A percentile compares a stretch with the other conserved stretches of the same genome.
These are phyloP conservation scores for Actinemys pallida DNA, from an alignment of 2,113 vertebrate species.

Conservation along the genomic window DNA sequence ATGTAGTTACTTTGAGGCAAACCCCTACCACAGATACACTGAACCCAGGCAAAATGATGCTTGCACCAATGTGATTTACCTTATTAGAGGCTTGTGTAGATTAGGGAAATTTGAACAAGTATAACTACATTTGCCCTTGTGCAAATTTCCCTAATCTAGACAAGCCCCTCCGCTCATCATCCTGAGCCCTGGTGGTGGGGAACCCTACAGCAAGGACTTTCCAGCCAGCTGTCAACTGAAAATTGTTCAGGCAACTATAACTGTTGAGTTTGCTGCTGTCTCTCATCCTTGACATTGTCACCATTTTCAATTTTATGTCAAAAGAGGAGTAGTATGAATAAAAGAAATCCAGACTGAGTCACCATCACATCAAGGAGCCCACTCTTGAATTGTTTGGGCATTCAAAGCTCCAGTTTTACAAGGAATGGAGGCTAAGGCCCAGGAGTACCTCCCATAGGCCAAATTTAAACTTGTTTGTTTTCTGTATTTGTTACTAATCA, in stretches of 20 bases:
- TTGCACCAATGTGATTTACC: background rate
- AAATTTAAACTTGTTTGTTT: background rate
- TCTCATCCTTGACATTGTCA: background rate
- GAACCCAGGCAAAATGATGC: background rate
- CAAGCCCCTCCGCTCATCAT: background rate
- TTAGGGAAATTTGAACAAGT: background rate
- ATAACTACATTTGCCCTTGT: background rate
- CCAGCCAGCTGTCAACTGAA: background rate
- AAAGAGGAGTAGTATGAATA: background rate
- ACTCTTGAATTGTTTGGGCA: rapidly evolving
- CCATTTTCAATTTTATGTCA: background rate
- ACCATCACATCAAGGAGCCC: background rate
- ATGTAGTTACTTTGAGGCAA: background rate
- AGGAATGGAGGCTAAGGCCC: background rate
- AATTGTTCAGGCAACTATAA: background rate
- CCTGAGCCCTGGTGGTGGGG: background rate
- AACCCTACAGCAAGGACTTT: background rate
- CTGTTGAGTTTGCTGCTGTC: background rate
- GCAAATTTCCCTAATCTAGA: background rate
- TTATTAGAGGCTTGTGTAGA: background rate
- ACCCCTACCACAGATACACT: background rate
- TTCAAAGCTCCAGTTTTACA: background rate
- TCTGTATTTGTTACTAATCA: background rate
- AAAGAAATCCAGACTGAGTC: background rate
- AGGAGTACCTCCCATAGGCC: background rate